Base-by-base conservation (phyloP, 1,140 invertebrate genomes). In the Eurosta solidaginis region DNA sequence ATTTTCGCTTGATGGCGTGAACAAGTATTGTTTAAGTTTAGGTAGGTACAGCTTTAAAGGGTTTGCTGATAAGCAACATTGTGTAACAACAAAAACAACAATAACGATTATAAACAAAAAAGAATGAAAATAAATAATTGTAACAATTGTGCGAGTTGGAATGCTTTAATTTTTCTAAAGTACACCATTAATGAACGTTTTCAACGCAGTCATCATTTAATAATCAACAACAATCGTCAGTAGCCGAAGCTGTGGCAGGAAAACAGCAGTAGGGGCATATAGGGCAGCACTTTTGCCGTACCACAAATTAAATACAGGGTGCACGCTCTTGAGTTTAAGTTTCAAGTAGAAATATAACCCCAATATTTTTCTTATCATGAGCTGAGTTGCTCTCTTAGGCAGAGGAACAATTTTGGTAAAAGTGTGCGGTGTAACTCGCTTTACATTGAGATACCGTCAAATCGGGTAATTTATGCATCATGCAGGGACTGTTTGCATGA, bases 161-260 rank as follows among this genome's bases (percentile, higher is more conserved):
- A 42, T 40, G 12, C 42, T 54, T 54, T 68, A 68, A 68, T 68
- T 68, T n/a, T n/a, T 77, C 49, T 77, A 17, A 54, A 77, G 75
- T 68, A 40, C 49, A 77, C 49, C 49, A 52, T 77, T 77, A 77
- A 77, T 52, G 75, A 77, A 47, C 75, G 29, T 77, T 77, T 77
- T 77, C 75, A 77, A 40, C 75, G 52, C 49, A 54, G 75, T 77
- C 75, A 77, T 77, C 75, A 77, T 77, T 54, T 54, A 54, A 77
- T 77, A 45, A 77, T 77, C 74, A 47, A 25, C 49, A 52, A 52
- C 25, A 36, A 40, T 3, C 59, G 17, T 17, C 12, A 68, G 14
- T 6, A 20, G 68, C 68, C 33, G 40, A n/a, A 3, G 40, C 45
- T 5, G 22, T 10, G 7, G 12, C 25, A 68, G 42, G 45, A 10